These are phyloP conservation scores for Hoplodrina blanda DNA, from an alignment of 2,888 invertebrate species.

Conservation along the genomic window DNA sequence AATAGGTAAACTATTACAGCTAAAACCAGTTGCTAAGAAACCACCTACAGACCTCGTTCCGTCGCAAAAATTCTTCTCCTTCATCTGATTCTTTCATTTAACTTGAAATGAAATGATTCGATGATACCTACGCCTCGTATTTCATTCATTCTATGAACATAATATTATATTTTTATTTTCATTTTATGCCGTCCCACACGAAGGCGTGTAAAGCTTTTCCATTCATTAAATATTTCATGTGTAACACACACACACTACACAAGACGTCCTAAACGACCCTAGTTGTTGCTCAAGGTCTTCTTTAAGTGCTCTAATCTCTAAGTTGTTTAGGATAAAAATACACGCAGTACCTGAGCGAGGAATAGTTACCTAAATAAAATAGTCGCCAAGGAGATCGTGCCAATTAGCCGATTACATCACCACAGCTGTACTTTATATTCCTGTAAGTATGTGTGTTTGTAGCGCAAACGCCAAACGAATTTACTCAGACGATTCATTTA, in stretches of 20 bases:
- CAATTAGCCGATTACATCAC: slow-evolving; percentile 48
- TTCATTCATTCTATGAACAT: slow-evolving; percentile 31
- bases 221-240: slow-evolving; percentile 33
- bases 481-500: slow-evolving; percentile 36
- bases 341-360: background rate
- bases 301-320: background rate
- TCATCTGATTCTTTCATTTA: slow-evolving; percentile 11
- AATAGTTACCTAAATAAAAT: slow-evolving; percentile 35
- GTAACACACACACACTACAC: background rate
- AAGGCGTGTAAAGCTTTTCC: background rate
- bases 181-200: slow-evolving; percentile 14
- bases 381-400: slow-evolving; percentile 49
- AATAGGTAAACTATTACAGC: slow-evolving; percentile 5
- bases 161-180: slow-evolving; percentile 28
- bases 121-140: slow-evolving; percentile 4
- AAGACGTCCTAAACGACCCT: slow-evolving; percentile 2
- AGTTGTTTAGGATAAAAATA: slow-evolving; percentile 26
- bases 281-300: slow-evolving; percentile 1
- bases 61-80: slow-evolving; percentile 19
- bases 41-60: background rate
- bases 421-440: slow-evolving; percentile 20
- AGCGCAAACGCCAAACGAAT: slow-evolving; percentile 22
- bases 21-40: slow-evolving; percentile 24
- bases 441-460: slow-evolving; percentile 32
- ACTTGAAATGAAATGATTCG: slow-evolving; percentile 22